Evolutionary conservation across 2,888 invertebrate genomes (phyloP), one percentile per base, ranked within the genome.

Genomic region (Fragum sueziense): DNA sequence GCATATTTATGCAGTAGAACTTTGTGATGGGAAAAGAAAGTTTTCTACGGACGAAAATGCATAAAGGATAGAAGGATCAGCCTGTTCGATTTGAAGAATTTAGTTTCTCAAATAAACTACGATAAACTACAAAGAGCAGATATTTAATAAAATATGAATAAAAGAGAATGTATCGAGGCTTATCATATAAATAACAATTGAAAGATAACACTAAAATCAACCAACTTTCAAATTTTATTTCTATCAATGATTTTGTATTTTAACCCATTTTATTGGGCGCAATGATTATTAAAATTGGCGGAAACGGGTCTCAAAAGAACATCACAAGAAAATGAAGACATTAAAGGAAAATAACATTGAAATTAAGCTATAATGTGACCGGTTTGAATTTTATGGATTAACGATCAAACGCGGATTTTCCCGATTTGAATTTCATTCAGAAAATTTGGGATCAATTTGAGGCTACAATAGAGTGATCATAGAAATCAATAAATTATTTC

Each of bases 301-400:
- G 31, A 62, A 72, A 72, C 51, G 7, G n/a, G 27, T 61, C 33
- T 61, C 27, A 61, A 62, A 72, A 61, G 51, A 41, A 72, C 51
- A 41, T 61, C 62, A 47, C 20, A 62, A 37, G 70, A 70, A 70
- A 57, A 59, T 37, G 37, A 34, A 70, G 57, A 57, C 54, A 29
- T 72, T 41, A 72, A 62, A 61, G 41, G 3, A 62, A 67, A 54
- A 65, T 73, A 73, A 65, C 51, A 34, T 61, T 29, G 68, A 72
- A 81, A 81, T 77, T 78, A 72, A 81, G 72, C 33, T 61, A 68
- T 72, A 77, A 81, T 75, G 72, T 77, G 70, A 57, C 69, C 69
- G 70, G 75, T 74, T 77, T 78, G 74, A 71, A 75, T 81, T 77
- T 72, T 70, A 81, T 75, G 75, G 72, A 75, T 54, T 51, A 25